These are phyloP conservation scores for Portevinia maculata DNA, from an alignment of 2,888 invertebrate species.

Conservation along the genomic window DNA sequence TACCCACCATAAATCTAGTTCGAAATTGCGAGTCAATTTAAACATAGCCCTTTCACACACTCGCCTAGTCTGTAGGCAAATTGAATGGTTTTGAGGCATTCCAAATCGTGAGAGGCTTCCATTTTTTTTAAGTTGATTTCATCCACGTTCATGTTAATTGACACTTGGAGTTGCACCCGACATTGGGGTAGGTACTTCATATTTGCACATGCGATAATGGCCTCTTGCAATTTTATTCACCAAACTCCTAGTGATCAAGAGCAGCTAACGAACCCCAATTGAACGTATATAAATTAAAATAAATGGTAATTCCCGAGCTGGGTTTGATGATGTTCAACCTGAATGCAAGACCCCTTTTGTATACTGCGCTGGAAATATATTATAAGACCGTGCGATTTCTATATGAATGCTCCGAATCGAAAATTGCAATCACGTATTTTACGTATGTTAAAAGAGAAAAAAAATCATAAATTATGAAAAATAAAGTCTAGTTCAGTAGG, in stretches of 20 bases:
- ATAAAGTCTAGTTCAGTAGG: conserved; percentile 32
- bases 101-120: neutral
- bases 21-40: too few species aligned
- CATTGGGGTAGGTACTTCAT: conserved; percentile 46
- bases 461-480: conserved; percentile 25
- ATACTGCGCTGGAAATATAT: conserved; percentile 51
- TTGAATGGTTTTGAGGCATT: neutral
- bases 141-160: conserved; percentile 61
- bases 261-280: conserved; percentile 71
- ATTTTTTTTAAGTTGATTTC: neutral
- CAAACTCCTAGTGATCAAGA: conserved; percentile 63
- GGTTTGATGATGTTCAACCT: neutral
- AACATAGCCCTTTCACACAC: too few species aligned
- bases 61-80: neutral
- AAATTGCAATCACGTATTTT: conserved; percentile 64
- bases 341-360: conserved; percentile 26
- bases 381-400: conserved; percentile 58
- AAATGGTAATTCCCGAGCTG: conserved; percentile 40
- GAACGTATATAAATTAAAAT: conserved; percentile 65
- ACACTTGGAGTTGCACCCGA: conserved; percentile 60
- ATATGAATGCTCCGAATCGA: conserved; percentile 49
- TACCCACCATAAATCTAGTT: too few species aligned
- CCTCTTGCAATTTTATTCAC: conserved; percentile 65
- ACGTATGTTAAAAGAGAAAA: conserved; percentile 26
- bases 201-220: conserved; percentile 51